Percentiles rank a stretch among this genome's conserved stretches.
Conservation (phyloP, 2,113 vertebrate species). For the Callospermophilus lateralis region DNA sequence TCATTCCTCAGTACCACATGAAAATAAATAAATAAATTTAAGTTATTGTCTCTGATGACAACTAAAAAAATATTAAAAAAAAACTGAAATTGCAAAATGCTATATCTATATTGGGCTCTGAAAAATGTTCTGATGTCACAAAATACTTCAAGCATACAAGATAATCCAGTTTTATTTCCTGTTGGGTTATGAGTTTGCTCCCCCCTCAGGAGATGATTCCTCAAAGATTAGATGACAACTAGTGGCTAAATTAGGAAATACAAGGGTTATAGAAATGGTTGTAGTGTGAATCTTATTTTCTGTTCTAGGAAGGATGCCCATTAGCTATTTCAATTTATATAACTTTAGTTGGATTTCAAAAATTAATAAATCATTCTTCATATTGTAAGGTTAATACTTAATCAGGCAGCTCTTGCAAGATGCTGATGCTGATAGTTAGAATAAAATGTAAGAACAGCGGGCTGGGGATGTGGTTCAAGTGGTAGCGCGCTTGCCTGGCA, state of each 20-base stretch:
- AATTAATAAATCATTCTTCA: constrained; percentile 54
- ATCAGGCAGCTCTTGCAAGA: constrained; percentile 19
- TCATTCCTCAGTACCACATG: no score
- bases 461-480: no score
- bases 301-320: constrained; percentile 27
- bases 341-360: constrained; percentile 69
- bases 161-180: constrained; percentile 48
- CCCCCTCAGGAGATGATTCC: neutral
- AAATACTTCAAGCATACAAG: constrained; percentile 50
- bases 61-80: no score
- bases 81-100: neutral
- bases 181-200: neutral
- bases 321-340: constrained; percentile 53
- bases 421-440: constrained; percentile 29
- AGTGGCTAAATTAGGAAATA: constrained; percentile 64
- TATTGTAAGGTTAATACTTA: constrained; percentile 48
- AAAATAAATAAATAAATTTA: no score
- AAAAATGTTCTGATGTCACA: constrained; percentile 65
- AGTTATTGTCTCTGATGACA: no score
- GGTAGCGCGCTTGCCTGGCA: no score
- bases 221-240: constrained; percentile 37
- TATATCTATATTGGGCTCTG: neutral
- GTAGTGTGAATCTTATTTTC: constrained; percentile 38
- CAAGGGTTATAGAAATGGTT: constrained; percentile 51
- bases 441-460: neutral